These are phyloP conservation scores for Orientallactaga bullata DNA, from an alignment of 2,113 vertebrate genomes.

Conservation along the genomic window DNA sequence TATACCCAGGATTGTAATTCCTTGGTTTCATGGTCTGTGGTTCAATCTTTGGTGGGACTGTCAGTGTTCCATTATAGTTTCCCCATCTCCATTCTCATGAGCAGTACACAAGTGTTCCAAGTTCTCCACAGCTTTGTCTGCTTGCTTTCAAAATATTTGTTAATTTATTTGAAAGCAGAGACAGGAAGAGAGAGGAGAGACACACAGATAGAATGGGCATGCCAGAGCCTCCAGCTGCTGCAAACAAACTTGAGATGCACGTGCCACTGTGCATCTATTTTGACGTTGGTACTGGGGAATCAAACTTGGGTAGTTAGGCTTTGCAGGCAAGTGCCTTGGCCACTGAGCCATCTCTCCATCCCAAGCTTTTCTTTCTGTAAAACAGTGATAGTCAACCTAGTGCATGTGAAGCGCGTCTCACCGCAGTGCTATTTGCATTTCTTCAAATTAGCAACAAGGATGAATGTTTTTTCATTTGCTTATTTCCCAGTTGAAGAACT, in stretches of 20 bases:
- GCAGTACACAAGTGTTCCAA: background rate
- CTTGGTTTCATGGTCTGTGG: background rate
- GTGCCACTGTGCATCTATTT: no score
- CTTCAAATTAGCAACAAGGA: background rate
- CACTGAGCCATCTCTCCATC: no score
- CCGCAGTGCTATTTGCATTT: background rate
- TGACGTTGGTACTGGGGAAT: no score
- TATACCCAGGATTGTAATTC: background rate
- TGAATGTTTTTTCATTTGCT: constrained; percentile 10
- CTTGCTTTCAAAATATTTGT: background rate
- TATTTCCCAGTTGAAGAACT: background rate
- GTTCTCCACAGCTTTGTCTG: background rate
- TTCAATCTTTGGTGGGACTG: constrained; percentile 10
- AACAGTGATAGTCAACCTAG: background rate
- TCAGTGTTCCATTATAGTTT: background rate
- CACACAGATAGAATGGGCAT: no score
- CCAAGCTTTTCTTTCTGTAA: background rate
- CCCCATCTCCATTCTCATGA: background rate
- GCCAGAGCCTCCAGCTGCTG: no score
- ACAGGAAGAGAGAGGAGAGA: no score
- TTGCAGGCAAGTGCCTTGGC: no score
- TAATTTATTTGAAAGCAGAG: no score
- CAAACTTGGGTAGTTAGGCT: no score
- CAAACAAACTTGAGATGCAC: no score
- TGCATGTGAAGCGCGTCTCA: background rate